Percentiles rank a stretch among this genome's conserved stretches.
Conservation (phyloP, 2,888 invertebrate species). For the Himalopsyche japonica region DNA sequence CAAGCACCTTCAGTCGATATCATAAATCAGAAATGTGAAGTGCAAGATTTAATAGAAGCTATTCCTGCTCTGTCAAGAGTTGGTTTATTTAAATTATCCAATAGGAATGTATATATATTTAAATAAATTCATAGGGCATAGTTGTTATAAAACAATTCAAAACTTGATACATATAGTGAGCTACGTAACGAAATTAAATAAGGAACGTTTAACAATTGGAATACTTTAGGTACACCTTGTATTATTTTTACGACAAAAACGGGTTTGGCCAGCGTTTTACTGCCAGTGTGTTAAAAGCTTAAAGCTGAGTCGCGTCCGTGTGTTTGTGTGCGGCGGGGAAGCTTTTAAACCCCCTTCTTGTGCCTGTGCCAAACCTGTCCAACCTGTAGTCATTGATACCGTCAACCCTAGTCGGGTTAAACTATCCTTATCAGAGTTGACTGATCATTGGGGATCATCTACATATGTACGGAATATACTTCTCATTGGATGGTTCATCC, state of each 20-base stretch:
- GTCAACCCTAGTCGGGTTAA: neutral
- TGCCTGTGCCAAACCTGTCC: neutral
- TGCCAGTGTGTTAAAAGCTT: slow-evolving; percentile 18
- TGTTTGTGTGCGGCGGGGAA: neutral
- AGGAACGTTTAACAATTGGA: neutral
- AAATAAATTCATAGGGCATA: too few species aligned
- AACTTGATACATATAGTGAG: too few species aligned
- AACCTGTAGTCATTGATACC: neutral
- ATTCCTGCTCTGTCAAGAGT: too few species aligned
- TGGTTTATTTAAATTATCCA: too few species aligned
- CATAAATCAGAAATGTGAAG: too few species aligned
- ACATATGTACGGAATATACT: neutral
- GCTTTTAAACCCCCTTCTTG: neutral
- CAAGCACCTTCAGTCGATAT: too few species aligned
- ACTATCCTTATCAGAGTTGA: neutral
- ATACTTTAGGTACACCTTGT: neutral
- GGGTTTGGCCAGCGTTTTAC: slow-evolving; percentile 12
- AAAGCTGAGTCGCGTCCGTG: neutral
- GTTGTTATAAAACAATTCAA: too few species aligned
- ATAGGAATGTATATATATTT: too few species aligned
- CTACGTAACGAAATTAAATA: neutral
- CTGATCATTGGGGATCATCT: neutral
- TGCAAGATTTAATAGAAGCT: too few species aligned
- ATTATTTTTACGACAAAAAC: slow-evolving; percentile 5
- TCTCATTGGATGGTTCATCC: neutral